Base-by-base conservation (phyloP, 1,140 invertebrate genomes). In the Drosophila pachea region DNA sequence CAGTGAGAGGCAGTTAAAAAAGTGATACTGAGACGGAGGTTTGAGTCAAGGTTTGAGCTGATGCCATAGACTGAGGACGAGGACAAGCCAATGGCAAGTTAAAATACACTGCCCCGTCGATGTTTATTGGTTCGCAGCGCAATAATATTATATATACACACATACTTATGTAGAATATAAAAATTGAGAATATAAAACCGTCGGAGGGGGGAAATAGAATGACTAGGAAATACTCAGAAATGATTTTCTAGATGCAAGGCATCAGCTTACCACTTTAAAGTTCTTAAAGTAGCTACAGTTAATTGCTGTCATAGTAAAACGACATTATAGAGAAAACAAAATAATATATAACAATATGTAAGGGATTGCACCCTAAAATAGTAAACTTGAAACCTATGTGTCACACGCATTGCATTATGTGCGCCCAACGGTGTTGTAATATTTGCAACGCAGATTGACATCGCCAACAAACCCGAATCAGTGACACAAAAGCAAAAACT, bases 71-170 rank as follows among this genome's bases (percentile, higher is more conserved):
- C 52, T 14, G 66, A 69, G 58, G 53, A 59, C 42, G 62, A 78
- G 71, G 65, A 70, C 68, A 79, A 78, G 62, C 82, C 82, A 86
- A 86, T 86, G 83, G 82, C 83, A 32, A 76, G 71, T 73, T 74
- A 70, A 71, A 83, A 65, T 53, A 66, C 74, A 64, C 76, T 83
- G 83, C 73, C 83, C 75, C 73, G 72, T 86, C 78, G 78, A 82
- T 87, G 82, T 83, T 86, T 86, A 86, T 86, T 86, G 82, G 82
- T 86, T 86, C 82, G 83, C 82, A 78, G 76, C 76, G 83, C 83
- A 87, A 86, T 82, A 82, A 71, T 68, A 84, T 84, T 81, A 86
- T 75, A 82, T 75, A 82, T 64, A 78, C 61, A 74, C 63, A 36
- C 61, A 31, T 16, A 74, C 60, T 66, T 73, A 50, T 66, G 67